phyloP scores from a whole-genome alignment of 2,888 invertebrate genomes.

The Rhagophthalmus giganteus region DNA sequence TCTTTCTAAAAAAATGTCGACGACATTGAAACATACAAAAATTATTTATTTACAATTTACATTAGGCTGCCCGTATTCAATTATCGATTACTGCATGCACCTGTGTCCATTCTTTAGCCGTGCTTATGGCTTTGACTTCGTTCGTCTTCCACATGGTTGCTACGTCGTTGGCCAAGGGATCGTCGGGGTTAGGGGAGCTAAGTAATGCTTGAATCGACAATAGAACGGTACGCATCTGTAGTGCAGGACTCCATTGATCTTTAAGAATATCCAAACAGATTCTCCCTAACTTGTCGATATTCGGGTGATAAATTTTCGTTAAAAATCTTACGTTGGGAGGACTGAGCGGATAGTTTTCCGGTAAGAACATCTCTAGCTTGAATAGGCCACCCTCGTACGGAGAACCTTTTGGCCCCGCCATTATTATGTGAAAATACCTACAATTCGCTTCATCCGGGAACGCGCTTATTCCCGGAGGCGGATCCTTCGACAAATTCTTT shows the following conservation, averaged over 20 bases:
- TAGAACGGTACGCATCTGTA: conserved; percentile 98
- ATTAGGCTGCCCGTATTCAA: background rate
- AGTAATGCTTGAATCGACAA: conserved; percentile 97
- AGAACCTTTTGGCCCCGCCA: conserved; percentile 91
- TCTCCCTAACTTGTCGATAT: conserved; percentile 98
- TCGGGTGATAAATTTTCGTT: conserved; percentile 99
- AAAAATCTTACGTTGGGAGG: conserved; percentile 99
- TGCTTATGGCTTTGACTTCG: conserved; percentile 93
- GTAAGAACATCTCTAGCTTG: conserved; percentile 97
- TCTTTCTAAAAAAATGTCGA: too few species aligned
- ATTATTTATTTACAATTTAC: too few species aligned
- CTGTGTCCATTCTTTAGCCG: conserved; percentile 93
- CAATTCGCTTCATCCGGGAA: conserved; percentile 95
- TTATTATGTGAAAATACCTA: conserved; percentile 96
- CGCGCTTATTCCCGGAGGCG: conserved; percentile 97
- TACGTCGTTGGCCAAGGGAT: conserved; percentile 97
- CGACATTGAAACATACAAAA: too few species aligned
- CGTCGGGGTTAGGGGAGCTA: conserved; percentile 98
- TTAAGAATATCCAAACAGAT: conserved; percentile 99
- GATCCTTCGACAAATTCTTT: conserved; percentile 94
- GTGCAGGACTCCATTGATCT: conserved; percentile 98
- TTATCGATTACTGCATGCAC: conserved; percentile 67
- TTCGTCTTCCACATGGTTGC: conserved; percentile 99
- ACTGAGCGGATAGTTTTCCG: conserved; percentile 99
- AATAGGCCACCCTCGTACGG: conserved; percentile 98